A percentile compares a stretch with the other conserved stretches of the same genome.
phyloP scores from a whole-genome alignment of 2,113 vertebrate genomes.

The Oreochromis tanganicae region DNA sequence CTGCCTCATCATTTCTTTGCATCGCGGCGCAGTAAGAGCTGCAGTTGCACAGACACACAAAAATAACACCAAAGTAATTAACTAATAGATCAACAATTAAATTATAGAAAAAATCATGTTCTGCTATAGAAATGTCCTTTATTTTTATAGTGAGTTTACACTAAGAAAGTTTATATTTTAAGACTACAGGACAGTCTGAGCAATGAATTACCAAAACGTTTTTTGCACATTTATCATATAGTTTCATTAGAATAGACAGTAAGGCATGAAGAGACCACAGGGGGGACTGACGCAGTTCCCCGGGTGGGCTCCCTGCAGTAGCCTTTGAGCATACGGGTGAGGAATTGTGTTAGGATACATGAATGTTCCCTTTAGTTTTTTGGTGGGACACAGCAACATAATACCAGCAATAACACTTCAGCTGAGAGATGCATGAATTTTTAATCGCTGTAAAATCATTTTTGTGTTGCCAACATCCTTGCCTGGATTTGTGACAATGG shows the following conservation, averaged over 20 bases:
- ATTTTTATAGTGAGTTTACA: no score
- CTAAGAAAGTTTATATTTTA: no score
- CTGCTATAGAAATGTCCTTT: no score
- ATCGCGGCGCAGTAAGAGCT: background rate
- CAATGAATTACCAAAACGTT: background rate
- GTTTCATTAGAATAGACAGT: background rate
- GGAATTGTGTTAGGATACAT: background rate
- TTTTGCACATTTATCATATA: background rate
- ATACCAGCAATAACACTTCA: background rate
- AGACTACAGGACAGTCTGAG: no score
- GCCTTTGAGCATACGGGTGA: background rate
- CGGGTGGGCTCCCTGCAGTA: background rate
- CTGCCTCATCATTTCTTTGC: background rate
- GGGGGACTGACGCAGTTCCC: background rate
- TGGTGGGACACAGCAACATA: background rate
- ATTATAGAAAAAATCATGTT: no score
- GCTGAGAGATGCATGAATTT: background rate
- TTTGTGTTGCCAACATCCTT: background rate
- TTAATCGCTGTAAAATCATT: background rate
- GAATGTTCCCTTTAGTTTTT: background rate
- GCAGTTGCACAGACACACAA: background rate
- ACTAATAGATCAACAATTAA: no score
- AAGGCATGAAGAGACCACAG: background rate
- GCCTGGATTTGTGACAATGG: background rate
- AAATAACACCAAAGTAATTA: background rate